These are phyloP conservation scores for Trinorchestia longiramus DNA, from an alignment of 1,140 invertebrate species.

Conservation along the genomic window DNA sequence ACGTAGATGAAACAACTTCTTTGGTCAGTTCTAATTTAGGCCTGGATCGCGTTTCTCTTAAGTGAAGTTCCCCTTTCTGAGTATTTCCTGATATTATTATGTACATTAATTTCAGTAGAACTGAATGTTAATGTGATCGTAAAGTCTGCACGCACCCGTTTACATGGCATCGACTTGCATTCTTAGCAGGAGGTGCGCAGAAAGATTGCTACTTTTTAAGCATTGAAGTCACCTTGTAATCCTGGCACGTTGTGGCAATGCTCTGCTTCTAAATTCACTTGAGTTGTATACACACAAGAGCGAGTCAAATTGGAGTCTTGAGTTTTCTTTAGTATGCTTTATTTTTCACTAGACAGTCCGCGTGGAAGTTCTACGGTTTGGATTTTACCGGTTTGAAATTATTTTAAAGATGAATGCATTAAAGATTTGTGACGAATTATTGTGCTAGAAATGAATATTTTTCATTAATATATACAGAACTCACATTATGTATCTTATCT, in stretches of 20 bases:
- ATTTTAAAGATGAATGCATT: no score
- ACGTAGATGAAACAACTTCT: background rate
- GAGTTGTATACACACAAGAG: background rate
- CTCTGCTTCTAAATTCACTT: background rate
- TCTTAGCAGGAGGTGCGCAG: background rate
- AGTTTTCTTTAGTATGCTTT: background rate
- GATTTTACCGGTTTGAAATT: no score
- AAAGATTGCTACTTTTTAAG: background rate
- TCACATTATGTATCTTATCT: no score
- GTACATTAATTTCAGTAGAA: no score
- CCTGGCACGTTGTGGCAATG: background rate
- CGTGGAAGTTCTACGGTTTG: no score
- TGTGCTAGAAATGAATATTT: no score
- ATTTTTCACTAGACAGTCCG: background rate
- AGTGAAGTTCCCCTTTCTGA: background rate
- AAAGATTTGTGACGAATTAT: no score
- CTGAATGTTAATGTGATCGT: no score
- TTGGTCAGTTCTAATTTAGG: background rate
- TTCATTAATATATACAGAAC: no score
- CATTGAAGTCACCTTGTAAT: slow-evolving; percentile 18
- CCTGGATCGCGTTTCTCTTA: background rate
- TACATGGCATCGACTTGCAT: background rate
- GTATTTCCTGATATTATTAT: no score
- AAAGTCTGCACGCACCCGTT: background rate
- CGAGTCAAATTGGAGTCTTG: background rate